Evolutionary conservation across 2,113 vertebrate genomes (phyloP), one percentile per base, ranked within the genome.

Genomic region (Nettapus auritus): DNA sequence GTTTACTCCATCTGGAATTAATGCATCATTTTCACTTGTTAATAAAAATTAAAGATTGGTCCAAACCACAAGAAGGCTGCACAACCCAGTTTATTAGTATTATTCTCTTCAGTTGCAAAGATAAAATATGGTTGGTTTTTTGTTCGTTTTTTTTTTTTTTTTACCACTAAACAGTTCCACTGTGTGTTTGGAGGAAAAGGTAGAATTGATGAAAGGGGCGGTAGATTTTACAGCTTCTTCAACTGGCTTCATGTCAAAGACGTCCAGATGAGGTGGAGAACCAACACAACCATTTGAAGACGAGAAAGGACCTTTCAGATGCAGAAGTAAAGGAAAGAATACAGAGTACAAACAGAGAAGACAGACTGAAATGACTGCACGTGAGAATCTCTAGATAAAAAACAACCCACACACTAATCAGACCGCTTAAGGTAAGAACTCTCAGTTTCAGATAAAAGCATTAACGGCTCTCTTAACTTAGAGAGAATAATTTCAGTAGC

Each of bases 241-340:
- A 91, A 98, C 97, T 44, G 97, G 98, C 94, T 98, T 97, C 97
- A 98, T 98, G 90, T 98, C 97, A 96, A 98, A 98, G 93, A 98
- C 92, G 95, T 98, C 98, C 96, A 98, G 96, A 91, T 97, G 97
- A 90, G 97, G 97, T 83, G 97, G 97, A 90, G 98, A 98, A 95
- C 96, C 95, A 96, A 98, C 92, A 91, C 97, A 98, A 96, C 97
- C 97, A 95, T 98, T 97, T 95, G 98, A 97, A 31, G 97, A 97
- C 64, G 97, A 95, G 93, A 98, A 98, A 93, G 96, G 96, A 95
- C 97, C 97, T 98, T 97, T 83, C 75, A 88, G 96, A 89, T 63
- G 84, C 77, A 93, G 88, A 92, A 95, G 94, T 90, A 94, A 95
- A 94, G 86, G 73, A 93, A 93, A 97, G 94, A 96, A 95, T 86